Conservation (phyloP, 1,140 invertebrate species). For the Phenacoccus solenopsis region DNA sequence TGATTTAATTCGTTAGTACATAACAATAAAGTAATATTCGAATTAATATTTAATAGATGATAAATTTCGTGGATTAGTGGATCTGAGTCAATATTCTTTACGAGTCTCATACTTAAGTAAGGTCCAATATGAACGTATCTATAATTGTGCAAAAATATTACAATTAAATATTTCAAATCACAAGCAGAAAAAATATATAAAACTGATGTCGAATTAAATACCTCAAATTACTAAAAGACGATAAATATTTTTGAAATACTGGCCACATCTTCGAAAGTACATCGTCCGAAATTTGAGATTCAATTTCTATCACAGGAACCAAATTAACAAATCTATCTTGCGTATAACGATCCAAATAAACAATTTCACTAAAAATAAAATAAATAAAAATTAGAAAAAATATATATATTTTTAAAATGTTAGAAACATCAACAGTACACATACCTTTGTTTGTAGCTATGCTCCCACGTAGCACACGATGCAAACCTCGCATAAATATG, state of each 20-base stretch:
- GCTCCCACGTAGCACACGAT: constrained; percentile 38
- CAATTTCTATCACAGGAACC: constrained; percentile 47
- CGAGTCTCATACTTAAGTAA: background rate
- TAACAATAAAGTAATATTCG: constrained; percentile 42
- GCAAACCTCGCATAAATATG: constrained; percentile 42
- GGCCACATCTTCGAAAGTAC: constrained; percentile 44
- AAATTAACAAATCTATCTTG: constrained; percentile 39
- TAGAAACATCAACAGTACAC: background rate
- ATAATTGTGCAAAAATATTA: background rate
- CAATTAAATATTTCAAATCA: background rate
- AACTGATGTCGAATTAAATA: background rate
- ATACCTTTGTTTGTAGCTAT: constrained; percentile 41
- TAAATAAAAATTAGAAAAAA: constrained; percentile 23
- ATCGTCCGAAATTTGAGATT: constrained; percentile 40
- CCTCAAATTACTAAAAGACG: constrained; percentile 34
- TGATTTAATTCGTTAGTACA: constrained; percentile 43
- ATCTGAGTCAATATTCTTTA: constrained; percentile 13
- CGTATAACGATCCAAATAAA: constrained; percentile 50
- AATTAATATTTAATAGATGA: constrained; percentile 34
- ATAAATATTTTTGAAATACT: constrained; percentile 41
- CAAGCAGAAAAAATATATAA: background rate
- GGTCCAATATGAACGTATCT: constrained; percentile 17
- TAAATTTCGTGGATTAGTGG: constrained; percentile 18
- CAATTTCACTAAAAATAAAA: constrained; percentile 39
- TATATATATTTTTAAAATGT: constrained; percentile 5